Percentiles rank a stretch among this genome's conserved stretches.
These are phyloP conservation scores for Himalopsyche tibetana DNA, from an alignment of 2,888 invertebrate genomes.

Conservation along the genomic window DNA sequence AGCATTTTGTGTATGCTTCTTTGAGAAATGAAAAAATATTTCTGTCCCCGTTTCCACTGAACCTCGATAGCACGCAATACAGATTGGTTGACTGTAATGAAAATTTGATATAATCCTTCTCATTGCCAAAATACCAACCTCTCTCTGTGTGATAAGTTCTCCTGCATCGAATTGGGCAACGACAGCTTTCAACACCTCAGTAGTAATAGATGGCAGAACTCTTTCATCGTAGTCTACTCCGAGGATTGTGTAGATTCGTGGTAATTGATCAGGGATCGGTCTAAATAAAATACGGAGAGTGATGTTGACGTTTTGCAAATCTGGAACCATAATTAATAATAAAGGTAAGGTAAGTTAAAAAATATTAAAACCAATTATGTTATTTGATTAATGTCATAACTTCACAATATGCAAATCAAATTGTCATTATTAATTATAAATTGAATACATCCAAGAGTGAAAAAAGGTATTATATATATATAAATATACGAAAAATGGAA, in stretches of 20 bases:
- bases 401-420: background rate
- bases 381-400: too few relatives aligned
- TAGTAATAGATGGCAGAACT: conserved; percentile 98
- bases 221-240: conserved; percentile 99
- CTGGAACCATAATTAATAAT: conserved; percentile 73
- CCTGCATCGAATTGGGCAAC: conserved; percentile 99
- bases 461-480: background rate
- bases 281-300: conserved; percentile 98
- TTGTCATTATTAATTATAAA: background rate
- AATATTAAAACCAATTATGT: too few relatives aligned
- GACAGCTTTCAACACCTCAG: conserved; percentile 98
- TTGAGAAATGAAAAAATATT: too few relatives aligned
- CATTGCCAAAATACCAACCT: conserved; percentile 78
- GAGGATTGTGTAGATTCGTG: conserved; percentile 96
- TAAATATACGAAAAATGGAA: background rate
- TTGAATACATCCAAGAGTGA: background rate
- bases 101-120: background rate
- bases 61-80: too few relatives aligned
- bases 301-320: conserved; percentile 99
- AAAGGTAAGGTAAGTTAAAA: background rate
- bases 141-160: conserved; percentile 99
- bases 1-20: too few relatives aligned
- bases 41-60: too few relatives aligned
- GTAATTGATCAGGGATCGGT: conserved; percentile 94
- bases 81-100: too few relatives aligned